These are phyloP conservation scores for Araneus ventricosus DNA, from an alignment of 1,140 invertebrate species.

Conservation along the genomic window DNA sequence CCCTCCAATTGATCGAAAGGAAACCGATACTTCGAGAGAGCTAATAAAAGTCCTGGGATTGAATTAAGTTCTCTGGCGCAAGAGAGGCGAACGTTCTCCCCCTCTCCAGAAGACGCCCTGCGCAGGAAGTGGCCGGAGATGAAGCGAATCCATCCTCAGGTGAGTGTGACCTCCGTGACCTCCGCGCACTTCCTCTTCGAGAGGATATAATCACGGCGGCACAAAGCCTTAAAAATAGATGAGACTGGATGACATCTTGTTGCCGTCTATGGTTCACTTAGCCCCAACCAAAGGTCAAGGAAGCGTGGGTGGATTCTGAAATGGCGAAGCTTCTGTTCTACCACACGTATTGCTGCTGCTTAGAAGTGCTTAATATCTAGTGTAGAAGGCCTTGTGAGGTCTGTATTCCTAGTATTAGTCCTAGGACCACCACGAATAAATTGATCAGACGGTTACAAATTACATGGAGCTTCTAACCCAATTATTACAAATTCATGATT, in stretches of 20 bases:
- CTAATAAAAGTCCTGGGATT: too few relatives aligned
- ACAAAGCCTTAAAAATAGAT: constrained; percentile 63
- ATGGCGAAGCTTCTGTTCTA: neutral
- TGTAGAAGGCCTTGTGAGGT: too few relatives aligned
- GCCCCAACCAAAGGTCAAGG: constrained; percentile 6
- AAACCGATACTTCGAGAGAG: too few relatives aligned
- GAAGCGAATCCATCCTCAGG: constrained; percentile 61
- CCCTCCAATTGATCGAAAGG: too few relatives aligned
- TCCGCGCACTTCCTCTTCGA: constrained; percentile 57
- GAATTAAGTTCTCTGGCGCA: too few relatives aligned
- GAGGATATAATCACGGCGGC: constrained; percentile 27
- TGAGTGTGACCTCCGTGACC: constrained; percentile 64
- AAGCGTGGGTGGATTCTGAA: neutral
- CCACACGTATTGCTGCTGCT: neutral
- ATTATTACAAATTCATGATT: too few relatives aligned
- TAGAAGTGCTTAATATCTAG: neutral
- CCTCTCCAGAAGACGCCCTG: neutral
- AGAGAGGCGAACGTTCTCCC: too few relatives aligned
- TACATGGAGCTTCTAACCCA: too few relatives aligned
- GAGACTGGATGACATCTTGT: constrained; percentile 26
- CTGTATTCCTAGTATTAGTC: too few relatives aligned
- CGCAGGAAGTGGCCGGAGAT: constrained; percentile 59
- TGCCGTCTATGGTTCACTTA: constrained; percentile 13
- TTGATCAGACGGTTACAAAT: too few relatives aligned
- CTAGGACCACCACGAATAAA: too few relatives aligned